Evolutionary conservation across 2,888 invertebrate genomes (phyloP).

Genomic region (Laothoe populi): DNA sequence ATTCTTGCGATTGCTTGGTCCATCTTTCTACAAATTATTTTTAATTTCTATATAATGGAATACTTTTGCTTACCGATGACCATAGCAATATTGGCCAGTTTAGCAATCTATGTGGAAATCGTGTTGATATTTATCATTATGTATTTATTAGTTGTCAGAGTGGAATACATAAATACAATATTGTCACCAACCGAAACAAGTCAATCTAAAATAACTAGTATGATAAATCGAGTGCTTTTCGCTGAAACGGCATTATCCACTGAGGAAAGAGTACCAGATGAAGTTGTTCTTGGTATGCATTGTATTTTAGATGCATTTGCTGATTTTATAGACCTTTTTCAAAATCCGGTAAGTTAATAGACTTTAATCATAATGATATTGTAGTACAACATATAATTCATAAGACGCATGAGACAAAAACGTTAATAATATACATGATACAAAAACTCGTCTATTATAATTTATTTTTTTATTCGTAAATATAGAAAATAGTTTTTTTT

Average conservation of each 20-base stretch:
- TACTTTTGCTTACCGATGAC: conserved; percentile 43
- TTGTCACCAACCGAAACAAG: not conserved
- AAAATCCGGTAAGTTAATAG: conserved; percentile 53
- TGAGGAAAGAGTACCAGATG: conserved; percentile 33
- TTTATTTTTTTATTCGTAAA: too few relatives aligned
- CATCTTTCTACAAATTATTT: conserved; percentile 33
- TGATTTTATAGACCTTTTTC: conserved; percentile 54
- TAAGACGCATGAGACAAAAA: too few relatives aligned
- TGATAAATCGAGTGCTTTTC: not conserved
- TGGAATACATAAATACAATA: conserved; percentile 49
- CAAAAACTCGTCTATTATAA: too few relatives aligned
- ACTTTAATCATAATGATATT: not conserved
- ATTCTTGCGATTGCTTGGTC: conserved; percentile 20
- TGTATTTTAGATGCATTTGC: conserved; percentile 51
- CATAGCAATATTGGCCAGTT: conserved; percentile 38
- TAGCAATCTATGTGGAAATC: conserved; percentile 49
- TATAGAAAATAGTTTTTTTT: too few relatives aligned
- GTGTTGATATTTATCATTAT: conserved; percentile 48
- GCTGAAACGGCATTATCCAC: not conserved
- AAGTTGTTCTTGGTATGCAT: conserved; percentile 46
- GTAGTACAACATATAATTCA: too few relatives aligned
- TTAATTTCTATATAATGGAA: conserved; percentile 43
- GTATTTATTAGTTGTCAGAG: conserved; percentile 46
- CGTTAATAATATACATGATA: too few relatives aligned
- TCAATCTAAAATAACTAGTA: not conserved